Evolutionary conservation across 2,113 vertebrate species (phyloP), one percentile per base, ranked within the genome.

Genomic region (Dipodomys stephensi): DNA sequence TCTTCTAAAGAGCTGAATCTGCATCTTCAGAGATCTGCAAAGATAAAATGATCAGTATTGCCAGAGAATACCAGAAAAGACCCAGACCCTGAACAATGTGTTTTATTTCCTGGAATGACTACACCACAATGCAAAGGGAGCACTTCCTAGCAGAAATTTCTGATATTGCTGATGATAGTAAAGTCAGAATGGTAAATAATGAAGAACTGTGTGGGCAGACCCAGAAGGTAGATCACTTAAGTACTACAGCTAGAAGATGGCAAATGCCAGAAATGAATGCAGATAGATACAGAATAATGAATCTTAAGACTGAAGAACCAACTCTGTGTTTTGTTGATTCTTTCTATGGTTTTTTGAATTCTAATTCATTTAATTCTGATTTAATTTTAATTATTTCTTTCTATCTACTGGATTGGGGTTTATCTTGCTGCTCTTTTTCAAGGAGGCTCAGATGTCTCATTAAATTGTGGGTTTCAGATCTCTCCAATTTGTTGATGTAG

Each of bases 161-260:
- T 72, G 88, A 62, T 81, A 76, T 4, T 30, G 0, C 32, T 49
- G 30, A 27, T 82, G 49, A 30, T 7, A 64, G n/a, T 4, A 20
- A 94, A 82, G 44, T 82, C 87, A 72, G 65, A 68, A 46, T 44
- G 35, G 49, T 76, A 93, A 92, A 77, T 82, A 94, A 4, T n/a
- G 32, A 88, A 87, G 44, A 83, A 32, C 88, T 67, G 7, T 0
- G 15, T 28, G 19, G n/a, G 16, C 11, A 18, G 72, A 87, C n/a
- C 5, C 49, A 65, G 39, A 87, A 23, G 28, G 23, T 18, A 6
- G 7, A 81, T 80, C 87, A 60, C 7, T 46, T 86, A 84, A 32
- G 30, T n/a, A 57, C 9, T 18, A 1, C 19, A 7, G n/a, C 8
- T 77, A 44, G 72, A 96, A 95, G 82, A 93, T 0, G 76, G 62